Evolutionary conservation across 2,113 vertebrate genomes (phyloP).

Genomic region (Cyrtonyx montezumae): DNA sequence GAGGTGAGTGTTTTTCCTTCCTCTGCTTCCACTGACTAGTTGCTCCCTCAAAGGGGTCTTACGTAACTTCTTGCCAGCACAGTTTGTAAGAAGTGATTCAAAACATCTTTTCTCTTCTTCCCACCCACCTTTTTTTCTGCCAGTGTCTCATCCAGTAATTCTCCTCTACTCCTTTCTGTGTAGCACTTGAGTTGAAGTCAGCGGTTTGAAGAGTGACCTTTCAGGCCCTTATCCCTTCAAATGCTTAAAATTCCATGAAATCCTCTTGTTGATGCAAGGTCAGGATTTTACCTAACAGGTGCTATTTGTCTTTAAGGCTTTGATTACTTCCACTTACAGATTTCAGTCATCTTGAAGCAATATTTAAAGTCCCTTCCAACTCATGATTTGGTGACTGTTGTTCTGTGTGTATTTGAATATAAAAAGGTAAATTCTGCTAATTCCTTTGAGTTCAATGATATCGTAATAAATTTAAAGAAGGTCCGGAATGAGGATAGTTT

Average conservation of each 20-base stretch:
- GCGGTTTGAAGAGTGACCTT: neutral
- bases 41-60: neutral
- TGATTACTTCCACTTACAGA: rapidly evolving
- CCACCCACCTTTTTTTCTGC: rapidly evolving
- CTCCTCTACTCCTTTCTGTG: neutral
- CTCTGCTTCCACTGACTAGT: neutral
- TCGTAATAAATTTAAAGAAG: neutral
- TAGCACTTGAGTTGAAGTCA: neutral
- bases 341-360: neutral
- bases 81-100: neutral
- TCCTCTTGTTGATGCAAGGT: neutral
- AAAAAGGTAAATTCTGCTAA: neutral
- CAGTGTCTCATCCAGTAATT: neutral
- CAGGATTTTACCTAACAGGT: neutral
- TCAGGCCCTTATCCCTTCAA: neutral
- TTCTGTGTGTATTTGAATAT: neutral
- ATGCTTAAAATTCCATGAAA: neutral
- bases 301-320: neutral
- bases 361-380: too few relatives aligned
- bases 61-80: neutral
- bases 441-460: neutral
- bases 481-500: neutral
- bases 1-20: conserved; percentile 75
- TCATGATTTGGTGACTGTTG: neutral
- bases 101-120: neutral